Conservation (phyloP, 2,113 vertebrate species). For the Scomber japonicus region DNA sequence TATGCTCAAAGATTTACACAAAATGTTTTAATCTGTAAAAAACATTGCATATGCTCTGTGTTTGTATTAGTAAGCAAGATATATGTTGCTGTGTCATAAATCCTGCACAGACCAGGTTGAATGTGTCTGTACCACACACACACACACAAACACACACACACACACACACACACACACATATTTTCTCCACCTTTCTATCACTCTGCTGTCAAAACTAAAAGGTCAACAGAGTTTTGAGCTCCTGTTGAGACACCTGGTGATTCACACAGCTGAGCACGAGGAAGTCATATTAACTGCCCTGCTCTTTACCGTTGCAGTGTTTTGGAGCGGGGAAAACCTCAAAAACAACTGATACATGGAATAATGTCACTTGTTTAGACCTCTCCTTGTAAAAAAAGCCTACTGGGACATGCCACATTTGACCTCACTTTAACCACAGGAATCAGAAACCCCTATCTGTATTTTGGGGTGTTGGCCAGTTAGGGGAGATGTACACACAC, state of each 20-base stretch:
- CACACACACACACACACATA: no score
- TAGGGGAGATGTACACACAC: background rate
- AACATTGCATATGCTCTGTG: background rate
- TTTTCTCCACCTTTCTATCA: background rate
- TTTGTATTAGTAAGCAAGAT: background rate
- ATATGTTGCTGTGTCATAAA: no score
- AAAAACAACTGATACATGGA: constrained; percentile 82
- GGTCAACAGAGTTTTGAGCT: background rate
- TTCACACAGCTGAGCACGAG: constrained; percentile 81
- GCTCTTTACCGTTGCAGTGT: constrained; percentile 72
- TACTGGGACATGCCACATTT: constrained; percentile 68
- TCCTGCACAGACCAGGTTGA: background rate
- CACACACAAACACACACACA: no score
- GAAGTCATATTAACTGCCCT: constrained; percentile 86
- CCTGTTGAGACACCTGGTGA: constrained; percentile 74
- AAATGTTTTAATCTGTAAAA: constrained; percentile 1
- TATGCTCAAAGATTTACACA: constrained; percentile 69
- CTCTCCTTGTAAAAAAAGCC: constrained; percentile 63
- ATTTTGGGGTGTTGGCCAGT: constrained; percentile 49
- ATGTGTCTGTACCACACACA: background rate
- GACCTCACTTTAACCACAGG: constrained; percentile 60
- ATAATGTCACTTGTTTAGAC: constrained; percentile 68
- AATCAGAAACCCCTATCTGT: constrained; percentile 60
- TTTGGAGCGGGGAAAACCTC: constrained; percentile 76
- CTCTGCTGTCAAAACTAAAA: background rate